Percentiles rank a stretch among this genome's conserved stretches.
Conservation (phyloP, 2,888 invertebrate species). For the Tiliacea aurago region DNA sequence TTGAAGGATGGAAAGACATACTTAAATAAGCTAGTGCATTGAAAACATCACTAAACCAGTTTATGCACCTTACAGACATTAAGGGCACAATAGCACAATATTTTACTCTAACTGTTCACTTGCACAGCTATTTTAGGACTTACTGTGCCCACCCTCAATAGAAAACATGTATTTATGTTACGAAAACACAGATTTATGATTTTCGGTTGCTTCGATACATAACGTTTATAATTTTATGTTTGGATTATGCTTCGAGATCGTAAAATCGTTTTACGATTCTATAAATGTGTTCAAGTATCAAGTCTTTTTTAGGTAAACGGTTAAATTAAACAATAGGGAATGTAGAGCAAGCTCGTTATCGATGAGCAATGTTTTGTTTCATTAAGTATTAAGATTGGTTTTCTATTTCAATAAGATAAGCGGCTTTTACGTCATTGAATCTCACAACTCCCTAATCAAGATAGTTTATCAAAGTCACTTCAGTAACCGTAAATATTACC, state of each 20-base stretch:
- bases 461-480: conserved; percentile 18
- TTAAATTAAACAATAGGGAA: conserved; percentile 63
- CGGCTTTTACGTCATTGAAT: background rate
- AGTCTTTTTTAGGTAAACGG: conserved; percentile 69
- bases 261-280: conserved; percentile 86
- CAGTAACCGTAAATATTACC: conserved; percentile 35
- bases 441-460: background rate
- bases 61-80: conserved; percentile 32
- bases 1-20: background rate
- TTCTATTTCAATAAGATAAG: background rate
- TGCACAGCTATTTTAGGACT: conserved; percentile 45
- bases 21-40: conserved; percentile 7
- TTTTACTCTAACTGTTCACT: conserved; percentile 44
- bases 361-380: conserved; percentile 3
- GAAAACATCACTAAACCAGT: conserved; percentile 39
- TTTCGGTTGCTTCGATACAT: conserved; percentile 77
- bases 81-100: conserved; percentile 50
- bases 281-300: conserved; percentile 81
- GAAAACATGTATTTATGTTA: conserved; percentile 63
- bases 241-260: conserved; percentile 80
- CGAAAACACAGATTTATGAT: conserved; percentile 77
- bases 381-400: background rate
- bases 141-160: conserved; percentile 55
- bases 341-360: conserved; percentile 31
- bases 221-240: conserved; percentile 84